phyloP scores from a whole-genome alignment of 2,797 vertebrate species.

The Onychomys leucogaster region DNA sequence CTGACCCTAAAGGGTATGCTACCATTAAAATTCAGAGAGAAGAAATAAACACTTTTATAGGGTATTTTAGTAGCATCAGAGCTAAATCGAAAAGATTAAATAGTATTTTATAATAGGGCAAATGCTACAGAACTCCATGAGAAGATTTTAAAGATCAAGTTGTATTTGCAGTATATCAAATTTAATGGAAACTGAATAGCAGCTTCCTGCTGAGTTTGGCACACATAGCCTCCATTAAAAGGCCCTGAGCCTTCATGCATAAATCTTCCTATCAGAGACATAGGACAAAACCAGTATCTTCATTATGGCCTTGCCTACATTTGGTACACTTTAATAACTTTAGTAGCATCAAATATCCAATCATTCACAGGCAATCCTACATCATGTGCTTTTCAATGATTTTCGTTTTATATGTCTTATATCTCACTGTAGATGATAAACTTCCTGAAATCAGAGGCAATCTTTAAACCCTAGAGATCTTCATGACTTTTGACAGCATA shows the following conservation, averaged over 20 bases:
- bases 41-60: background rate
- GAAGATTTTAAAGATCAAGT: conserved; percentile 27
- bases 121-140: conserved; percentile 15
- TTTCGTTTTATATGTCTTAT: background rate
- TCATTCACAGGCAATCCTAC: background rate
- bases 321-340: background rate
- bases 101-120: conserved; percentile 15
- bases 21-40: background rate
- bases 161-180: background rate
- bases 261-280: background rate
- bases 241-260: background rate
- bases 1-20: conserved; percentile 18
- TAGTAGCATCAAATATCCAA: background rate
- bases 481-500: conserved; percentile 10
- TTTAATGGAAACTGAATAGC: background rate
- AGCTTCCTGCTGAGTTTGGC: background rate
- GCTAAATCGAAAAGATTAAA: conserved; percentile 45
- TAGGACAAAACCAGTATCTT: conserved; percentile 18
- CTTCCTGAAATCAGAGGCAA: conserved; percentile 2
- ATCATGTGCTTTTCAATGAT: background rate
- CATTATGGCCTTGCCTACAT: background rate
- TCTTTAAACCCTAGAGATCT: background rate
- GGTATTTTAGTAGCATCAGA: background rate
- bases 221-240: background rate
- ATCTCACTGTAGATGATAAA: background rate